Evolutionary conservation across 2,888 invertebrate genomes (phyloP).

Genomic region (Nezara viridula): DNA sequence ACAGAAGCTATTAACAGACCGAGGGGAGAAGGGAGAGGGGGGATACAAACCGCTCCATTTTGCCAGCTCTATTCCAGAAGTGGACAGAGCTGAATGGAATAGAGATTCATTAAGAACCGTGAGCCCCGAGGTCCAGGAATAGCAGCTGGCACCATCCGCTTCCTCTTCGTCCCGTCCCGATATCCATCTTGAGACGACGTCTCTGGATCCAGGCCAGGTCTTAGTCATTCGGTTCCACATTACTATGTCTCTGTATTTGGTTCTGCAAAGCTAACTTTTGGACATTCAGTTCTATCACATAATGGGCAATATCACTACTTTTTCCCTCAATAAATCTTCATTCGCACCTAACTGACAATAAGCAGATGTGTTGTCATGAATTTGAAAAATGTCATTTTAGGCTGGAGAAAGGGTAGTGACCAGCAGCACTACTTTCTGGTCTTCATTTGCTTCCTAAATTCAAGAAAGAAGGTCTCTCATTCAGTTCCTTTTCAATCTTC

Average conservation of each 20-base stretch:
- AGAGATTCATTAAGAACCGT: background rate
- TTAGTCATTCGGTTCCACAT: background rate
- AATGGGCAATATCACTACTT: no score
- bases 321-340: no score
- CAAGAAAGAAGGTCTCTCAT: no score
- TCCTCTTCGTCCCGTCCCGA: background rate
- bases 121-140: background rate
- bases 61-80: background rate
- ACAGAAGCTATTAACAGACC: background rate
- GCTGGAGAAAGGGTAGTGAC: no score
- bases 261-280: background rate
- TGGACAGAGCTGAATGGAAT: background rate
- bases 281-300: background rate
- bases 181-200: background rate
- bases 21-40: background rate
- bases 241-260: background rate
- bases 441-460: no score
- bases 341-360: no score
- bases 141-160: background rate
- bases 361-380: no score
- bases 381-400: no score
- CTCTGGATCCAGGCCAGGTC: background rate
- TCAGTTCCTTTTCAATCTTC: no score
- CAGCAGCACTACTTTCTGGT: no score
- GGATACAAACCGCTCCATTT: background rate